Conservation (phyloP, 2,113 vertebrate species). For the Datnioides undecimradiatus region DNA sequence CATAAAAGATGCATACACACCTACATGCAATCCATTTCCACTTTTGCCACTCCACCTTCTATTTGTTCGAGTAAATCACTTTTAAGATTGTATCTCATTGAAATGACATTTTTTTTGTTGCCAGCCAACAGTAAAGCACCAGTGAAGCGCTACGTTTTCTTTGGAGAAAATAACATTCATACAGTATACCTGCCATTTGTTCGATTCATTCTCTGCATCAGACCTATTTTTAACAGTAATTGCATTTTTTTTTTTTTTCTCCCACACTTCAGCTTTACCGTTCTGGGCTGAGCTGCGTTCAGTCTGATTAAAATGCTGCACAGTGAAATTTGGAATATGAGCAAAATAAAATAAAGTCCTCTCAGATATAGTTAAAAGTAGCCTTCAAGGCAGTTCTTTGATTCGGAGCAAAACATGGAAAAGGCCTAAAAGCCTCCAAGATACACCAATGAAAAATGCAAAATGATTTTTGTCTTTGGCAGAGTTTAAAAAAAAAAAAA, state of each 20-base stretch:
- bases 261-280: not conserved
- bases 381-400: too few species aligned
- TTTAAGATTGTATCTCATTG: constrained; percentile 27
- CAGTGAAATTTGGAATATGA: not conserved
- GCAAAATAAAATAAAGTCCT: not conserved
- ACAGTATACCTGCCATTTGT: not conserved
- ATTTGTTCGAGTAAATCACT: constrained; percentile 37
- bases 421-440: not conserved
- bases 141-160: not conserved
- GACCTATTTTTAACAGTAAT: not conserved
- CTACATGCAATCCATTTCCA: constrained; percentile 10
- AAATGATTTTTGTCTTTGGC: constrained; percentile 1
- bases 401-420: not conserved
- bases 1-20: not conserved
- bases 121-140: not conserved
- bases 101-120: not conserved
- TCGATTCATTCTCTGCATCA: not conserved
- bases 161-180: constrained; percentile 5
- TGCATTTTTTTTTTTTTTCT: not conserved
- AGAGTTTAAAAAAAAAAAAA: not conserved
- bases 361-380: not conserved
- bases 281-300: not conserved
- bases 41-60: constrained; percentile 4
- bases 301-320: not conserved
- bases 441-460: not conserved